Evolutionary conservation across 1,140 invertebrate genomes (phyloP), one percentile per base, ranked within the genome.

Genomic region (Drosophila ficusphila): DNA sequence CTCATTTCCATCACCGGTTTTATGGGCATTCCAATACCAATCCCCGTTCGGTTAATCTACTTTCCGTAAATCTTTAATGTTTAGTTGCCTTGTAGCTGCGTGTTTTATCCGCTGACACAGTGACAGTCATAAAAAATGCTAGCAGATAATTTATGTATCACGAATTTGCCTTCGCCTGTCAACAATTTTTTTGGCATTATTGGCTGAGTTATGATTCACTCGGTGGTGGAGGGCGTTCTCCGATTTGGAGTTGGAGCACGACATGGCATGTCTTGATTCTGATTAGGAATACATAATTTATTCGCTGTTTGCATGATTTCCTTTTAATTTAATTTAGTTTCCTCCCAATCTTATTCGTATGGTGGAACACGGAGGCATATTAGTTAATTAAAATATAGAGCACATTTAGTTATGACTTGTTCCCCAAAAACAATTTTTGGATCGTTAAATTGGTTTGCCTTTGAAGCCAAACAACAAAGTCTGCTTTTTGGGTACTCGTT

Each of bases 251-350:
- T 38, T 61, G 46, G 36, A 23, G 46, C 39, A 38, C 41, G 25
- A 44, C 48, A 14, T 19, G 69, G 36, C 69, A 54, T 64, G 53
- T 25, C 44, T 54, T 53, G 73, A 41, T 42, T 61, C 73, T 81
- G 81, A 86, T 85, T 76, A 76, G 79, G 62, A 85, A 81, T 85
- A 62, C 64, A 86, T 86, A 86, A 81, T 85, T 77, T 76, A 85
- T 85, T 42, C 38, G 52, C 18, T 68, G 39, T 41, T 77, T 76
- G 73, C 75, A 73, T 78, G 75, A 73, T 67, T 78, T 72, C 51
- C 27, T 25, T 47, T 49, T 68, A 72, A 72, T 72, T 72, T 31
- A 52, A 67, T 67, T 52, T 52, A 42, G 33, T 67, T 68, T 8
- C 23, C 16, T 9, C 18, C 9, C 16, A 47, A 4, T 41, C 19